Evolutionary conservation across 2,113 vertebrate genomes (phyloP).

Genomic region (Neolamprologus fasciatus): DNA sequence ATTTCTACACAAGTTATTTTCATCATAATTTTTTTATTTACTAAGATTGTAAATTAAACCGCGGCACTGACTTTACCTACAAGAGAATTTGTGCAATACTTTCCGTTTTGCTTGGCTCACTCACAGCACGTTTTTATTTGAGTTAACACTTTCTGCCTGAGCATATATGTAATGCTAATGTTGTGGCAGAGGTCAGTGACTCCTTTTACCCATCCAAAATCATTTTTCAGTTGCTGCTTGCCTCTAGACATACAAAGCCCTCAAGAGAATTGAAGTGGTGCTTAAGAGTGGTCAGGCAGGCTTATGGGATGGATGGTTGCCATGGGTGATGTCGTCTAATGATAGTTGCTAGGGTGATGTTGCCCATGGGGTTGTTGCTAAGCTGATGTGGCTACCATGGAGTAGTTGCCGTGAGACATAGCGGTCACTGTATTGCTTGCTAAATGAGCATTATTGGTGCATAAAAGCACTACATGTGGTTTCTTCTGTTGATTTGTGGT

Average conservation of each 20-base stretch:
- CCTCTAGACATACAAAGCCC: background rate
- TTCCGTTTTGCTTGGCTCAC: background rate
- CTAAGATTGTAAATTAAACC: background rate
- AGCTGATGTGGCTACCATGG: background rate
- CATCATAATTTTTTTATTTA: background rate
- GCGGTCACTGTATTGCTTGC: background rate
- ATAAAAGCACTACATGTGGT: background rate
- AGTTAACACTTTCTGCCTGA: background rate
- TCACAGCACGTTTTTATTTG: background rate
- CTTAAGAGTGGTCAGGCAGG: slow-evolving; percentile 4
- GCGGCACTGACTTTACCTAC: background rate
- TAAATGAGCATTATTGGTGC: background rate
- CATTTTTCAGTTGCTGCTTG: background rate
- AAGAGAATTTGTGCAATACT: background rate
- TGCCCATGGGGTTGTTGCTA: slow-evolving; percentile 32
- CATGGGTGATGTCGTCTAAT: slow-evolving; percentile 15
- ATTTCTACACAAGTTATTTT: background rate
- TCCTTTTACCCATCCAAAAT: background rate
- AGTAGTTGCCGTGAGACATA: background rate
- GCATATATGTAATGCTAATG: background rate
- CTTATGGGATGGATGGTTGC: slow-evolving; percentile 44
- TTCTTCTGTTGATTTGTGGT: background rate
- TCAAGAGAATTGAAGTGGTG: slow-evolving; percentile 20
- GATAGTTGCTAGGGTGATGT: slow-evolving; percentile 40
- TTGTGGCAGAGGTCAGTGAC: background rate